phyloP scores from a whole-genome alignment of 2,113 vertebrate genomes.

The Melanerpes aurifrons region DNA sequence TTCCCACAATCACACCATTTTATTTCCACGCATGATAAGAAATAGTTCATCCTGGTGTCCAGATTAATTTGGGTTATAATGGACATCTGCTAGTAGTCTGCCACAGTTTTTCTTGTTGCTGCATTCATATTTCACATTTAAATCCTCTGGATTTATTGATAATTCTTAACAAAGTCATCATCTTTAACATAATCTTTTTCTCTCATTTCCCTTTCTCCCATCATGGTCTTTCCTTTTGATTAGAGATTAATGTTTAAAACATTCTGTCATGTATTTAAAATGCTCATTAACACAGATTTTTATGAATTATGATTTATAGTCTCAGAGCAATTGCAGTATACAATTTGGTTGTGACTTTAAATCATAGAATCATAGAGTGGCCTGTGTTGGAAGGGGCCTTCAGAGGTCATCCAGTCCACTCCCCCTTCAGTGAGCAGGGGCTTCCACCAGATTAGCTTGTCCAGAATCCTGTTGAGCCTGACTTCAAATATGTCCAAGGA shows the following conservation, averaged over 20 bases:
- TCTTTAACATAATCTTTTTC: neutral
- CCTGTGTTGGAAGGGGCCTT: too few species aligned
- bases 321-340: neutral
- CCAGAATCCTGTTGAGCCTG: too few species aligned
- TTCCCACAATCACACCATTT: neutral
- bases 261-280: neutral
- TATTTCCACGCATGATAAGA: neutral
- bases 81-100: neutral
- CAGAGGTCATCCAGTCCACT: too few species aligned
- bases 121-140: neutral
- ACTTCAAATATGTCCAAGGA: too few species aligned
- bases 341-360: neutral
- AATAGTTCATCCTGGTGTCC: neutral
- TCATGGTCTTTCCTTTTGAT: neutral
- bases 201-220: neutral
- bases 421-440: too few species aligned
- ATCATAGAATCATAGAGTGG: neutral
- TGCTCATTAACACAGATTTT: neutral
- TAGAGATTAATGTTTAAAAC: neutral
- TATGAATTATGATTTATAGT: neutral
- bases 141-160: neutral
- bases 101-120: neutral
- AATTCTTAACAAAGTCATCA: neutral
- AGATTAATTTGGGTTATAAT: neutral
- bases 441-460: too few species aligned